These are phyloP conservation scores for Toxotes lorentzi DNA, from an alignment of 2,797 vertebrate species.

Conservation along the genomic window DNA sequence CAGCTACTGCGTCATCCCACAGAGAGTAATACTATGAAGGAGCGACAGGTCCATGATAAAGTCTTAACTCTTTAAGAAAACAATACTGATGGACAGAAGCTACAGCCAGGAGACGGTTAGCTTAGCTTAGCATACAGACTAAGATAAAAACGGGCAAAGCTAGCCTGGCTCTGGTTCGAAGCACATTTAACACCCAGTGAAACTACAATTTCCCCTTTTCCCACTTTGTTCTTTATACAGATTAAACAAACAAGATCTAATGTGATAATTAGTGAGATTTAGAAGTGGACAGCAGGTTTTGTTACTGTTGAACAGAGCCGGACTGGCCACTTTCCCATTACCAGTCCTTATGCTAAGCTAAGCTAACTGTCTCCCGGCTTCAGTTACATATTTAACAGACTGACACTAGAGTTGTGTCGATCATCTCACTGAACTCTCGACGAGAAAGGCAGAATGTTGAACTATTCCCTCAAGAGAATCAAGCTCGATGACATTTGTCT, in stretches of 20 bases:
- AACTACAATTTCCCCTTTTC: not conserved
- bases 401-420: not conserved
- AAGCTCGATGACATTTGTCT: not conserved
- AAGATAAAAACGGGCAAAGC: not conserved
- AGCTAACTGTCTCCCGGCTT: not conserved
- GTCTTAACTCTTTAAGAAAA: not conserved
- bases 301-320: not conserved
- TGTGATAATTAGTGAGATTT: not conserved
- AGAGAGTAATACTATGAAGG: not conserved
- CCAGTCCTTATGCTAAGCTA: not conserved
- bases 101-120: not conserved
- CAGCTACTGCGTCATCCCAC: constrained; percentile 10
- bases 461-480: not conserved
- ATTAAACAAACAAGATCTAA: not conserved
- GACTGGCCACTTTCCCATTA: too few relatives aligned
- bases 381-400: not conserved
- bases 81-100: not conserved
- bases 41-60: not conserved
- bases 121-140: constrained; percentile 25
- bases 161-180: not conserved
- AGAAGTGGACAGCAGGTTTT: not conserved
- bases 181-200: not conserved
- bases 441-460: not conserved
- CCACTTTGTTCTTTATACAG: too few relatives aligned
- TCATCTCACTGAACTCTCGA: not conserved